A percentile compares a stretch with the other conserved stretches of the same genome.
phyloP scores from a whole-genome alignment of 2,113 vertebrate genomes.

The Acanthisitta chloris region DNA sequence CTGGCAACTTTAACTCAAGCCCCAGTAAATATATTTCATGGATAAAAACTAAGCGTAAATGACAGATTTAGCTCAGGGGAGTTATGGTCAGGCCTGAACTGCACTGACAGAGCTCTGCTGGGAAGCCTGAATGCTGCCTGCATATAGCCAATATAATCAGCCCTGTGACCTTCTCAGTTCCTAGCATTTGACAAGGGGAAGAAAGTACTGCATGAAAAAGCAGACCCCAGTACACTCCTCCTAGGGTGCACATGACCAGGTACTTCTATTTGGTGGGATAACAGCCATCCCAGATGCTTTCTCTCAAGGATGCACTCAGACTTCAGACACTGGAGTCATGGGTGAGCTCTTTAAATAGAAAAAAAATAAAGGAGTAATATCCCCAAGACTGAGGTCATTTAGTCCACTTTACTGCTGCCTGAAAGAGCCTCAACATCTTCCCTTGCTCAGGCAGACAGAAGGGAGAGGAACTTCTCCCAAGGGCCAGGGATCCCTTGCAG shows the following conservation, averaged over 20 bases:
- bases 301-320: not conserved
- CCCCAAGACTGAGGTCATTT: not conserved
- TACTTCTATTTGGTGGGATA: not conserved
- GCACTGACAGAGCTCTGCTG: conserved; percentile 45
- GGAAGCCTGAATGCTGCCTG: conserved; percentile 28
- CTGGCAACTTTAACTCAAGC: conserved; percentile 18
- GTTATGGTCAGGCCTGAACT: conserved; percentile 33
- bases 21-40: conserved; percentile 42
- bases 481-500: not conserved
- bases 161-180: conserved; percentile 45
- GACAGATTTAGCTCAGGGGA: conserved; percentile 47
- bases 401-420: not conserved
- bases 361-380: not conserved
- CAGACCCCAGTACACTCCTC: not conserved
- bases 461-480: not conserved
- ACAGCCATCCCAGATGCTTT: not conserved
- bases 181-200: not conserved
- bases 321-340: not conserved
- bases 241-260: not conserved
- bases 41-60: conserved; percentile 32
- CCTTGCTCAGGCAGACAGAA: not conserved
- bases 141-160: conserved; percentile 29
- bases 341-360: not conserved
- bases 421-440: not conserved
- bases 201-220: not conserved